These are phyloP conservation scores for Alethe castanea DNA, from an alignment of 2,113 vertebrate species.

Conservation along the genomic window DNA sequence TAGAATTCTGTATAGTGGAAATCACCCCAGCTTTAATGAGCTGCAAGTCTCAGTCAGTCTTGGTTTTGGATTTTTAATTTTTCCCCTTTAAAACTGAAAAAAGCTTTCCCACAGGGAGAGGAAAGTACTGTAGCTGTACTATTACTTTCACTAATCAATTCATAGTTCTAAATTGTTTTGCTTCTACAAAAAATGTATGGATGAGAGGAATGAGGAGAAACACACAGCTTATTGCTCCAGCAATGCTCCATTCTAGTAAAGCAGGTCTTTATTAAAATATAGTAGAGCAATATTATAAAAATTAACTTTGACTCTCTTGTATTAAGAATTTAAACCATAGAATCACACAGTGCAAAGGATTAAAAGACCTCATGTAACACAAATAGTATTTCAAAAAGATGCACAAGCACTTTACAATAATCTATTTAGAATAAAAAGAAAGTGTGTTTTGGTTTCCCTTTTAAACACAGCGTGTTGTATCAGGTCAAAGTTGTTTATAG, in stretches of 20 bases:
- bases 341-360: not conserved
- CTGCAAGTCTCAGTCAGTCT: conserved; percentile 81
- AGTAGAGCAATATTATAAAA: not conserved
- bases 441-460: not conserved
- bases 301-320: not conserved
- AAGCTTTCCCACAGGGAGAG: conserved; percentile 74
- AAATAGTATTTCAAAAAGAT: not conserved
- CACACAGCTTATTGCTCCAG: not conserved
- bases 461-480: not conserved
- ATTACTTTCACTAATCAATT: conserved; percentile 86
- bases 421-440: not conserved
- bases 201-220: conserved; percentile 14
- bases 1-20: conserved; percentile 95
- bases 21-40: conserved; percentile 89
- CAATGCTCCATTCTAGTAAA: not conserved
- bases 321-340: not conserved
- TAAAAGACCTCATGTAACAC: not conserved
- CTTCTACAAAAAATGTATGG: conserved; percentile 47
- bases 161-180: conserved; percentile 75
- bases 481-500: not conserved
- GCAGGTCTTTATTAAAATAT: not conserved
- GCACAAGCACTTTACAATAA: not conserved
- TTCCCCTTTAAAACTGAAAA: conserved; percentile 86
- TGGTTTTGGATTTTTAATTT: conserved; percentile 86
- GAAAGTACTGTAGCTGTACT: conserved; percentile 78